Evolutionary conservation across 2,888 invertebrate genomes (phyloP), one percentile per base, ranked within the genome.

Genomic region (Caenorhabditis angaria): DNA sequence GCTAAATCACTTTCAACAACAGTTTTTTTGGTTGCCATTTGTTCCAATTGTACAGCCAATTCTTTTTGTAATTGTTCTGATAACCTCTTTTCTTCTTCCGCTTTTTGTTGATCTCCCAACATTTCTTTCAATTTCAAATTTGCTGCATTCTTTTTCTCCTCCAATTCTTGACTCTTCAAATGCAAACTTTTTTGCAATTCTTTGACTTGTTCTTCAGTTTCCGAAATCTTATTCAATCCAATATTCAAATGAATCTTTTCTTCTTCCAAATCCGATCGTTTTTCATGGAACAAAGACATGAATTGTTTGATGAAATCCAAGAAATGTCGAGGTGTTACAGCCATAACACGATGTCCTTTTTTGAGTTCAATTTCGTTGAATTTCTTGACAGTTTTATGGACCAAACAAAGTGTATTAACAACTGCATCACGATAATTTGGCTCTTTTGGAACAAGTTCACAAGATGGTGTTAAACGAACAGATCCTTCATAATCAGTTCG

Each of bases 301-400:
- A 97, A 97, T 90, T 99, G 99, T 89, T 96, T 94, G 87, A 99
- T 99, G 88, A 99, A 99, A 90, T 99, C 99, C 67, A 99, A 90
- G 89, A 96, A 99, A 90, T 99, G 97, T 89, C 94, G 91, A 4
- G 99, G 99, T 12, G 99, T 99, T 75, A 99, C 95, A 22, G 97
- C 94, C 93, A 95, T 97, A 20, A 95, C 95, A 71, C 96, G 91
- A 76, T 94, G 93, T 48, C 97, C 97, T 56, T 96, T 91, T 89
- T 77, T 80, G 58, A 35, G 62, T 57, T 77, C 76, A 56, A 68
- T 91, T 0, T 93, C 91, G 88, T 99, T 99, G 60, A 97, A 96
- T 86, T 80, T 81, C 88, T 97, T 95, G 75, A 99, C 90, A 0
- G 97, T 96, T 90, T 95, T 95, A 89, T 99, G 99, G 29, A 97